Evolutionary conservation across 37 sponge, comb jelly and placozoan species (phyloP).

Genomic region (Bolinopsis microptera): DNA sequence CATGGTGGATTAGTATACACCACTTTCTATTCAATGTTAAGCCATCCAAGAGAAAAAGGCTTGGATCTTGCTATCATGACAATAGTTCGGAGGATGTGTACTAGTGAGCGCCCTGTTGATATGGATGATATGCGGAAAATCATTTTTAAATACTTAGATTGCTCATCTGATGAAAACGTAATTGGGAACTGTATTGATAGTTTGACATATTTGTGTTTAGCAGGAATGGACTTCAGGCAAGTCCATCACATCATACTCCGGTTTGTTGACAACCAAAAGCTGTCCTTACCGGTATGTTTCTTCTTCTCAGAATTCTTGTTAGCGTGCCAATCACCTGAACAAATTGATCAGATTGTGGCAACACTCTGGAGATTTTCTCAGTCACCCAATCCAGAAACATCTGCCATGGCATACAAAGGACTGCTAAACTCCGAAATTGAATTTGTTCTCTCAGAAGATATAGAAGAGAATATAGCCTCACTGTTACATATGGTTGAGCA

Average conservation of each 20-base stretch:
- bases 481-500: neutral
- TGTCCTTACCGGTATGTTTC: neutral
- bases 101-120: neutral
- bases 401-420: conserved; percentile 22
- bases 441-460: neutral
- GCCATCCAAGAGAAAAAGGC: neutral
- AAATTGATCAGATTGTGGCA: neutral
- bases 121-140: neutral
- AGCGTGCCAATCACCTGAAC: neutral
- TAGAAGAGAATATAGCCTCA: neutral
- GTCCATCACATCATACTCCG: neutral
- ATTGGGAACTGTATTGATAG: conserved; percentile 38
- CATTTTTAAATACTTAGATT: neutral
- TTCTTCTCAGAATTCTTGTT: neutral
- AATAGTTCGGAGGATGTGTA: conserved; percentile 7
- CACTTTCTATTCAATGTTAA: neutral
- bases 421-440: neutral
- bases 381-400: neutral
- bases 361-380: conserved; percentile 25
- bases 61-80: neutral
- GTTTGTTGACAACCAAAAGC: neutral
- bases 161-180: neutral
- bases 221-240: neutral
- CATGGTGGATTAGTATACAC: conserved; percentile 33
- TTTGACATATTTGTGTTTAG: conserved; percentile 22